Base-by-base conservation (phyloP, 2,888 invertebrate genomes). In the Hypsopygia costalis region DNA sequence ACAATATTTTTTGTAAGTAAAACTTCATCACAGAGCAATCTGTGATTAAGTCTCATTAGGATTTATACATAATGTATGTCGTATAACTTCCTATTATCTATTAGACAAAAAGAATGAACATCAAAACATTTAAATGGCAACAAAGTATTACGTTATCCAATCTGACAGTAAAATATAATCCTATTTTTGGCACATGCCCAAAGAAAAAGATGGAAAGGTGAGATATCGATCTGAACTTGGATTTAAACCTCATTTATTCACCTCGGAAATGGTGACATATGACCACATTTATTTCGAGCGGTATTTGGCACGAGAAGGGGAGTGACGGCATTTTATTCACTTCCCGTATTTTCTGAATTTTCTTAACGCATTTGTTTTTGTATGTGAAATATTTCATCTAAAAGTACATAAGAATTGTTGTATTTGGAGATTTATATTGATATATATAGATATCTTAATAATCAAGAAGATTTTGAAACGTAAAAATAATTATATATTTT, bases 231-330 rank as follows among this genome's bases (percentile, higher is more conserved):
- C 39, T 33, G 33, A 33, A 39, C 27, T 33, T 33, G 33, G 39
- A 33, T 39, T 33, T 39, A 39, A 39, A 39, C 27, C 33, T 28
- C 39, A 20, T 39, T 33, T 28, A 39, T 63, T 55, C 69, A 64
- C 66, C 69, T 68, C 62, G 61, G 67, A 64, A 64, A 58, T 62
- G 60, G 70, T 71, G 58, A 71, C 64, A 60, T 73, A 70, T 63
- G 65, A 64, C 58, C 66, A 46, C 65, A 73, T 73, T 71, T 72
- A 73, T 73, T 62, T 66, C 43, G 25, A 43, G 42, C 52, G 59
- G 53, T 59, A 51, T 56, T 54, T 44, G 44, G 40, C 36, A 28
- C 37, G 35, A 43, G 47, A 48, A 51, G 52, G 52, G 34, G 28
- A 25, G 61, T 53, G 54, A 44, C 47, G 48, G 42, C 41, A 51